Percentiles rank a stretch among this genome's conserved stretches.
phyloP scores from a whole-genome alignment of 1,140 invertebrate species.

The Heliothis subflexa region DNA sequence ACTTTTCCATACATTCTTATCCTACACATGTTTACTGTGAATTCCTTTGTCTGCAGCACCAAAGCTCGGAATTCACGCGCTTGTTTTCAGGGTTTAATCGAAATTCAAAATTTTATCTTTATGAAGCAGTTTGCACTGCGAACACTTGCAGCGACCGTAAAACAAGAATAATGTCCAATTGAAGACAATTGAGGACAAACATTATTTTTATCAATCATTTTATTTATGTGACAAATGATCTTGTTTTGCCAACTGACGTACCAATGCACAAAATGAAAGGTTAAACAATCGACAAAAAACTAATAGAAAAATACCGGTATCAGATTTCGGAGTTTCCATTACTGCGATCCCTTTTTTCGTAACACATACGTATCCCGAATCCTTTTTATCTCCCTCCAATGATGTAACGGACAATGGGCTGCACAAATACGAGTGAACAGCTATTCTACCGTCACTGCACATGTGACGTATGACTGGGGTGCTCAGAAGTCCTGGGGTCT shows the following conservation, averaged over 20 bases:
- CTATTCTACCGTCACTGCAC: slow-evolving; percentile 11
- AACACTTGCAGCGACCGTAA: slow-evolving; percentile 1
- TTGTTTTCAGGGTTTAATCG: slow-evolving; percentile 1
- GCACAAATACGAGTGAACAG: slow-evolving; percentile 37
- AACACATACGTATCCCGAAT: slow-evolving; percentile 12
- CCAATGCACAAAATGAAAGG: not conserved
- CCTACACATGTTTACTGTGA: slow-evolving; percentile 12
- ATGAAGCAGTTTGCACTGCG: slow-evolving; percentile 2
- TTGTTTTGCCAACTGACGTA: not conserved
- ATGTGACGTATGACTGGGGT: slow-evolving; percentile 35
- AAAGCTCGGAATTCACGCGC: slow-evolving; percentile 2
- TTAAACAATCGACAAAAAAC: not conserved
- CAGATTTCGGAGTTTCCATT: slow-evolving; percentile 1
- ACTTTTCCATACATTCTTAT: slow-evolving; percentile 26
- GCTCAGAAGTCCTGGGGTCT: not conserved
- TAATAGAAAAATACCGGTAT: slow-evolving; percentile 9
- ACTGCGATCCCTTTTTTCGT: slow-evolving; percentile 24
- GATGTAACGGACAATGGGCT: slow-evolving; percentile 23
- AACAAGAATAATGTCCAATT: slow-evolving; percentile 16
- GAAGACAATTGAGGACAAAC: slow-evolving; percentile 23
- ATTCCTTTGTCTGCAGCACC: slow-evolving; percentile 18
- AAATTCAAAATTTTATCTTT: slow-evolving; percentile 8
- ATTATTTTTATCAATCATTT: slow-evolving; percentile 21
- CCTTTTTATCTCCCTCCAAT: slow-evolving; percentile 35
- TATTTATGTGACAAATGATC: slow-evolving; percentile 32